These are phyloP conservation scores for Saccopteryx bilineata DNA, from an alignment of 2,113 vertebrate species.

Conservation along the genomic window DNA sequence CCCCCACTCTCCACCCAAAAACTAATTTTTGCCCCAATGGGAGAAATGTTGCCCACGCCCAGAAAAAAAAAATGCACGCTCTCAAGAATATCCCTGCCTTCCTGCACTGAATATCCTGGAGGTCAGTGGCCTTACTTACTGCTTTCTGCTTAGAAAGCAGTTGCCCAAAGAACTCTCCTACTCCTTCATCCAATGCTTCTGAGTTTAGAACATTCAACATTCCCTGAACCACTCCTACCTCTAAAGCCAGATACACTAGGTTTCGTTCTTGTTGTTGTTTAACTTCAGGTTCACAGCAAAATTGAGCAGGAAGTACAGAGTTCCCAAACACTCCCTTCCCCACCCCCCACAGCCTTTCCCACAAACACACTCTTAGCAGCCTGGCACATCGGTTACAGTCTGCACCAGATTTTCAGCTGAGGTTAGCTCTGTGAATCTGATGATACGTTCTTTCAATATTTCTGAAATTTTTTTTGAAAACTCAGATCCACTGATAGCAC, in stretches of 20 bases:
- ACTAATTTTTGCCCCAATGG: background rate
- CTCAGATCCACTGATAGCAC: background rate
- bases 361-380: background rate
- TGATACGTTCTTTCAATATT: background rate
- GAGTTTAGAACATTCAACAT: background rate
- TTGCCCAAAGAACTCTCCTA: background rate
- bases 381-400: background rate
- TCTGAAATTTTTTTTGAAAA: background rate
- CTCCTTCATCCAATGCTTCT: background rate
- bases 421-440: background rate
- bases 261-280: background rate
- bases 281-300: conserved; percentile 51
- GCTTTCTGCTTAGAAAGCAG: conserved; percentile 22
- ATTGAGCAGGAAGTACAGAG: background rate
- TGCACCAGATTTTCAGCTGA: background rate
- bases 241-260: background rate
- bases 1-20: background rate
- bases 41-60: background rate
- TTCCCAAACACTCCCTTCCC: background rate
- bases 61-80: background rate
- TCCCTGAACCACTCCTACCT: background rate
- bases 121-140: background rate
- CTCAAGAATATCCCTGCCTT: background rate
- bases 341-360: no score
- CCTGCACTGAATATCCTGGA: background rate